Evolutionary conservation across 2,888 invertebrate species (phyloP).

Genomic region (Sarcophaga subvicina): DNA sequence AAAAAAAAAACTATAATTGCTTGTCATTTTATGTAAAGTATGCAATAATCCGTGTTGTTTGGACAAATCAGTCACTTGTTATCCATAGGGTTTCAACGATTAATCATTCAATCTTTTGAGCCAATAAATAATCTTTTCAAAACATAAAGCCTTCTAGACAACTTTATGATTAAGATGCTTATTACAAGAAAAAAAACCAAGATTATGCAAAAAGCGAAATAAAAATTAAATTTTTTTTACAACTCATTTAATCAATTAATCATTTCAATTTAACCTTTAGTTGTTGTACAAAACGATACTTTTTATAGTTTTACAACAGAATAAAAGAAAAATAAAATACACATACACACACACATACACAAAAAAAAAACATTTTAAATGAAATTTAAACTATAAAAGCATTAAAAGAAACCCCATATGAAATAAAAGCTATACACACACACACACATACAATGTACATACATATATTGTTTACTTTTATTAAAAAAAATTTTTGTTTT

Average conservation of each 20-base stretch:
- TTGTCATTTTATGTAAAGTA: constrained; percentile 18
- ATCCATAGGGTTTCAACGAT: constrained; percentile 1
- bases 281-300: constrained; percentile 73
- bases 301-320: neutral
- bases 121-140: neutral
- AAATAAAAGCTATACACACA: neutral
- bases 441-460: neutral
- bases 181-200: neutral
- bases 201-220: constrained; percentile 11
- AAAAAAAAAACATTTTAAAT: constrained; percentile 29
- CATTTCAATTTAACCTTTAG: constrained; percentile 71
- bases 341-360: too few species aligned
- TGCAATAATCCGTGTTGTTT: neutral
- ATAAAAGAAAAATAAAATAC: neutral
- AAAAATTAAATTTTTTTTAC: constrained; percentile 35
- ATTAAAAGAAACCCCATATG: neutral
- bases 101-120: neutral
- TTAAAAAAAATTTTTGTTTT: neutral
- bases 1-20: neutral
- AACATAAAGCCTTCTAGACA: constrained; percentile 11
- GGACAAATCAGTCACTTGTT: constrained; percentile 15
- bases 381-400: constrained; percentile 65
- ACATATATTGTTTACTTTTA: neutral
- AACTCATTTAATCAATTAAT: constrained; percentile 64
- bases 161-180: constrained; percentile 21